Conservation (phyloP, 2,113 vertebrate species). For the Mionectes macconnelli region DNA sequence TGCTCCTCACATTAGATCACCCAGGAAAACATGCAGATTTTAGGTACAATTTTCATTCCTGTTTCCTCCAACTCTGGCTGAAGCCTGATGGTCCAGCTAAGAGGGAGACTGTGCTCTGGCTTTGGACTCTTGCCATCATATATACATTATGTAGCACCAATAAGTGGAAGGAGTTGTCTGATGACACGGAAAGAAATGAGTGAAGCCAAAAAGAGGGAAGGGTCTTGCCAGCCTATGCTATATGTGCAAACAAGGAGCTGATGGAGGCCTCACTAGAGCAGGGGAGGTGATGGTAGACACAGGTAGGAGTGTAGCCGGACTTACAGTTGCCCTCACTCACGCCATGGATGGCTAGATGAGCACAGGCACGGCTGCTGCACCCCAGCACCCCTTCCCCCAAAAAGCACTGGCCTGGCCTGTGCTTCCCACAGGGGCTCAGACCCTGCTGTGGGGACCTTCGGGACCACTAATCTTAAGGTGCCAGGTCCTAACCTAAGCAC, state of each 20-base stretch:
- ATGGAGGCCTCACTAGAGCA: neutral
- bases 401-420: neutral
- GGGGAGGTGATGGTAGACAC: neutral
- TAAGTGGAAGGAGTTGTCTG: neutral
- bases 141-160: neutral
- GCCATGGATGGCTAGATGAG: accelerated
- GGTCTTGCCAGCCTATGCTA: neutral
- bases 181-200: neutral
- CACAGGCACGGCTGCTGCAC: neutral
- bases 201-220: neutral
- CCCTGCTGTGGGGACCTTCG: neutral
- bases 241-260: neutral
- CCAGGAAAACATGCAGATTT: slow-evolving; percentile 21
- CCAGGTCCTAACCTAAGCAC: neutral
- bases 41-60: neutral
- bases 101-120: neutral
- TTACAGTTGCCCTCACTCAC: neutral
- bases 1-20: neutral
- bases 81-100: neutral
- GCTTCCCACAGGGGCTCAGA: neutral
- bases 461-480: neutral
- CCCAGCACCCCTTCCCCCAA: neutral
- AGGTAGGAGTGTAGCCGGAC: accelerated
- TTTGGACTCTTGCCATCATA: neutral
- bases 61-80: neutral